A percentile compares a stretch with the other conserved stretches of the same genome.
Conservation (phyloP, 2,113 vertebrate species). For the Pachypanchax playfairii region DNA sequence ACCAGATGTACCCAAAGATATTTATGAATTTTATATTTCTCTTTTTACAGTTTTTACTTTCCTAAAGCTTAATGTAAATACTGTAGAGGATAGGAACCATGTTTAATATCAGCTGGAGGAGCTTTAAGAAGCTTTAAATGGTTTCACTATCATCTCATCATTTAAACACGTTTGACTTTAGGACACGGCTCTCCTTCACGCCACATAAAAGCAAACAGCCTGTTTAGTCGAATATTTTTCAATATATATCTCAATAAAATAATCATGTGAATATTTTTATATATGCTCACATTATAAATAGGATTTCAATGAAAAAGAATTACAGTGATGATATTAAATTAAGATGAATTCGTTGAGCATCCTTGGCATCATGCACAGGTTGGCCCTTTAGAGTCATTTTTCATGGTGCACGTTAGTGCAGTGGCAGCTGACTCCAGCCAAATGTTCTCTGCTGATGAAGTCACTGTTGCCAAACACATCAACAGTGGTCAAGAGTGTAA, state of each 20-base stretch:
- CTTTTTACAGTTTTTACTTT: constrained; percentile 1
- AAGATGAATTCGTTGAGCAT: not conserved
- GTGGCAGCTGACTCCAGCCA: not conserved
- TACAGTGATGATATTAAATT: not conserved
- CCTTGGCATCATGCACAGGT: not conserved
- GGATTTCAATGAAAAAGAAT: not conserved
- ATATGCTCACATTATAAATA: not conserved
- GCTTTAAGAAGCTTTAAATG: constrained; percentile 32
- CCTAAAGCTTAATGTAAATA: not conserved
- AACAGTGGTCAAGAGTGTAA: not conserved
- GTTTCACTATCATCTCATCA: constrained; percentile 20
- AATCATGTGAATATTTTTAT: no score
- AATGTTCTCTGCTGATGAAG: not conserved
- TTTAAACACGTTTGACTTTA: constrained; percentile 14
- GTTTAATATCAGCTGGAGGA: constrained; percentile 5
- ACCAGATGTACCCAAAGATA: not conserved
- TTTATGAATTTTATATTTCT: no score
- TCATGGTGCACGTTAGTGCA: not conserved
- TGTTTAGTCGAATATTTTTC: not conserved
- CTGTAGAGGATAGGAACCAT: not conserved
- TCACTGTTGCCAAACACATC: not conserved
- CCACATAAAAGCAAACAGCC: not conserved
- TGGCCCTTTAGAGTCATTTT: not conserved
- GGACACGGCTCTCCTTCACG: not conserved
- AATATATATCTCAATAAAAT: no score